Evolutionary conservation across 2,888 invertebrate species (phyloP).

Genomic region (Alitta virens): DNA sequence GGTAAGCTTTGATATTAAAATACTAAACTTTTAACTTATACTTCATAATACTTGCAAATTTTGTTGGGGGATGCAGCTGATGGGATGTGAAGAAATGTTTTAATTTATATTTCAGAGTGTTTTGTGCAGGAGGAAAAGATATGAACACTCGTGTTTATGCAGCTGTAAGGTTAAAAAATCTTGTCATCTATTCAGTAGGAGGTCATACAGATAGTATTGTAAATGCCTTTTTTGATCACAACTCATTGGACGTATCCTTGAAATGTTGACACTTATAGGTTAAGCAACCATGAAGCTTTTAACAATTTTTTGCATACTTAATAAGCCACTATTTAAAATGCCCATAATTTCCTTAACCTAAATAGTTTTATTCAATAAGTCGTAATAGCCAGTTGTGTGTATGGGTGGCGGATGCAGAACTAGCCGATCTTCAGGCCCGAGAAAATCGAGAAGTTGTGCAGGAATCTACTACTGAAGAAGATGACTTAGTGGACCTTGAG

Average conservation of each 20-base stretch:
- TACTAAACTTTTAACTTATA: too few relatives aligned
- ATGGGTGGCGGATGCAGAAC: slow-evolving; percentile 81
- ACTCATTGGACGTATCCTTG: slow-evolving; percentile 73
- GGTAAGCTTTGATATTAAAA: slow-evolving; percentile 51
- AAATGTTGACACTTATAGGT: background rate
- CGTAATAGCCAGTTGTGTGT: slow-evolving; percentile 80
- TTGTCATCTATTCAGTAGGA: slow-evolving; percentile 74
- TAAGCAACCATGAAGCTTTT: background rate
- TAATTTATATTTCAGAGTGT: slow-evolving; percentile 59
- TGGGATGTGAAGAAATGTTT: background rate
- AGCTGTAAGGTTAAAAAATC: slow-evolving; percentile 72
- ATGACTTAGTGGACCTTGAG: background rate
- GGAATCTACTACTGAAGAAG: background rate
- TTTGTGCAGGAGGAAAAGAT: slow-evolving; percentile 90
- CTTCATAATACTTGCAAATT: too few relatives aligned
- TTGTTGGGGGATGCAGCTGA: too few relatives aligned
- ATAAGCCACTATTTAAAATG: background rate
- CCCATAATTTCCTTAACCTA: slow-evolving; percentile 9
- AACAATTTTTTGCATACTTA: background rate
- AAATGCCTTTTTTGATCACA: slow-evolving; percentile 82
- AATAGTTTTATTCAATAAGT: slow-evolving; percentile 48
- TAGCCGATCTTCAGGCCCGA: slow-evolving; percentile 66
- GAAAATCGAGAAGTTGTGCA: too few relatives aligned
- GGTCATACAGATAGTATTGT: slow-evolving; percentile 84
- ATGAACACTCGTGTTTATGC: slow-evolving; percentile 80